Evolutionary conservation across 2,113 vertebrate species (phyloP), one percentile per base, ranked within the genome.

Genomic region (Chamaea fasciata): DNA sequence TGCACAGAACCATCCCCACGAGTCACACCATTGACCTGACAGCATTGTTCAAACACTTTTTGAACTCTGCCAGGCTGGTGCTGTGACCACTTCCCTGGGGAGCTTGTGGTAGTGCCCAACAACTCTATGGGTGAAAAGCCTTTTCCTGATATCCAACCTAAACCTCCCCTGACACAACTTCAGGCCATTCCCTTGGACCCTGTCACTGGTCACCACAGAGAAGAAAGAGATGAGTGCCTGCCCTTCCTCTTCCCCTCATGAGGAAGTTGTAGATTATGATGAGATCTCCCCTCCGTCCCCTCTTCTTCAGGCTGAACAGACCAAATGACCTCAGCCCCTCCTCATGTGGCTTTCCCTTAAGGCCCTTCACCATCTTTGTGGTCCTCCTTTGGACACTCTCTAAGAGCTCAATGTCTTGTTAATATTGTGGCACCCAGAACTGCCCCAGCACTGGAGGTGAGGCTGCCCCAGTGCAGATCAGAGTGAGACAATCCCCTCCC

Each of bases 261-360:
- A 76, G 13, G 37, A 67, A 67, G 13, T 0, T 31, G 5, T 1
- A 57, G n/a, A 53, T 13, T 53, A 27, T 1, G 3, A 30, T 17
- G 24, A 65, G 30, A 1, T 14, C 26, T 68, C 21, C 5, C 3
- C 26, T 76, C 52, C 11, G 52, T 42, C 35, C 59, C 50, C 26
- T 30, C 6, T 37, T 46, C 26, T 49, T 13, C 44, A 76, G 21
- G 11, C 17, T 44, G 52, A 76, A 50, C 37, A 67, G 6, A 26
- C 20, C 35, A 35, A 35, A 20, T 26, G 24, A 9, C 7, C 11
- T 59, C 70, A 75, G 35, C 30, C 3, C 1, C 21, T 76, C 31
- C 35, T n/a, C 10, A 24, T 4, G 4, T 0, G 0, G 15, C 26
- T 52, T 5, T 5, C 8, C 12, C 20, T 60, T 26, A 16, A 42